Evolutionary conservation across 2,113 vertebrate genomes (phyloP).

Genomic region (Eulemur rufifrons): DNA sequence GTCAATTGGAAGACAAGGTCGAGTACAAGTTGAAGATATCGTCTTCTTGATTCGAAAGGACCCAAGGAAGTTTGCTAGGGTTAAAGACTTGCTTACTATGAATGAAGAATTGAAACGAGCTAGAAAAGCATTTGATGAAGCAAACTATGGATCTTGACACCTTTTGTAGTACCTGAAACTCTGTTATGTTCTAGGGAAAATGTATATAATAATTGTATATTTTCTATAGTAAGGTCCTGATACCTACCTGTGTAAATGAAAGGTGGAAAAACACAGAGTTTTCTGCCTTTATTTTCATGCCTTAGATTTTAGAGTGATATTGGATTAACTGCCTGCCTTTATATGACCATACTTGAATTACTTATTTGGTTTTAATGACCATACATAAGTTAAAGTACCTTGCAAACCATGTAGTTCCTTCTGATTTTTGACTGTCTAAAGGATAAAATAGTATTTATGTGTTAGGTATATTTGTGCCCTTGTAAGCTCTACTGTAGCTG

Average conservation of each 20-base stretch:
- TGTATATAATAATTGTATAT: background rate
- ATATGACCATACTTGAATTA: constrained; percentile 17
- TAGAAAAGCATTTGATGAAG: constrained; percentile 97
- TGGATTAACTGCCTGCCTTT: constrained; percentile 22
- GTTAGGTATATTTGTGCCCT: background rate
- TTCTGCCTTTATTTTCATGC: constrained; percentile 52
- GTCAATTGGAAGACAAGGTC: constrained; percentile 97
- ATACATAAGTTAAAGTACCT: background rate
- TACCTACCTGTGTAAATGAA: constrained; percentile 16
- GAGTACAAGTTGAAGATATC: constrained; percentile 99
- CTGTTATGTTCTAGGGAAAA: constrained; percentile 30
- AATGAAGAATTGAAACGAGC: constrained; percentile 98
- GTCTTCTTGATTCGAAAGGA: constrained; percentile 98
- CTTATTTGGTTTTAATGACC: constrained; percentile 8
- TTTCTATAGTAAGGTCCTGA: background rate
- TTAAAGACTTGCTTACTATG: constrained; percentile 99
- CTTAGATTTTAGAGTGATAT: constrained; percentile 6
- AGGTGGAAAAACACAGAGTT: background rate
- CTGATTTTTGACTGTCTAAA: background rate
- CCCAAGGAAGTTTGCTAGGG: constrained; percentile 96
- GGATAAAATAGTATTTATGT: constrained; percentile 14
- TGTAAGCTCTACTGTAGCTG: background rate
- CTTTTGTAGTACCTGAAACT: constrained; percentile 37
- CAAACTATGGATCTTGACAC: constrained; percentile 95
- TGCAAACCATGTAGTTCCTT: background rate